Base-by-base conservation (phyloP, 2,888 invertebrate species). In the Odontomyia ornata region DNA sequence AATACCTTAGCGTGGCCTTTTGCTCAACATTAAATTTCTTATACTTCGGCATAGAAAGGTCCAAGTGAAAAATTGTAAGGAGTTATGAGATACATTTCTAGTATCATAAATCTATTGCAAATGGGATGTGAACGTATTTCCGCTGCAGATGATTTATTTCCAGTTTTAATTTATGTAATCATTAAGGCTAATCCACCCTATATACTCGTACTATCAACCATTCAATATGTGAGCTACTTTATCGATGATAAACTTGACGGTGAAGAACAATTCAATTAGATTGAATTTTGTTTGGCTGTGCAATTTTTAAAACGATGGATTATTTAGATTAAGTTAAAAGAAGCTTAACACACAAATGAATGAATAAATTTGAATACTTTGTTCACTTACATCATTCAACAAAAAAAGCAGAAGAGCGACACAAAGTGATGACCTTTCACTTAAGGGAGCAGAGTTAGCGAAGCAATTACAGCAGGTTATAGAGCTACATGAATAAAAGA, bases 251-350 rank as follows among this genome's bases (percentile, higher is more conserved):
- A 93, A 79, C 89, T 98, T 78, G 89, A 90, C 79, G 98, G 98
- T 71, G 96, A 97, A 87, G 95, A 97, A 83, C 93, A 94, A 83
- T 99, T 99, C 88, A 98, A 97, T 93, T 99, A 98, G 99, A 98
- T 96, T 76, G 97, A 98, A 87, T 98, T 99, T 88, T 95, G 95
- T 84, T 94, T 98, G 0, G 97, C 97, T 67, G 95, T 98, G 75
- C 97, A 98, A 87, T 98, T 96, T 89, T 99, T 84, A 99, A 99
- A 89, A 98, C 96, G 76, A 97, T 98, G 97, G 87, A 87, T 80
- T 87, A 87, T 76, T 43, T 79, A 57, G 79, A 81, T 69, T 80
- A 80, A 78, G 67, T 15, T 57, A 9, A 56, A 75, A 60, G 21
- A 36, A 1, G 65, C 36, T 36, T 5, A 3, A 36, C 9, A 11